phyloP scores from a whole-genome alignment of 2,888 invertebrate species.

The Aspidapion aeneum region DNA sequence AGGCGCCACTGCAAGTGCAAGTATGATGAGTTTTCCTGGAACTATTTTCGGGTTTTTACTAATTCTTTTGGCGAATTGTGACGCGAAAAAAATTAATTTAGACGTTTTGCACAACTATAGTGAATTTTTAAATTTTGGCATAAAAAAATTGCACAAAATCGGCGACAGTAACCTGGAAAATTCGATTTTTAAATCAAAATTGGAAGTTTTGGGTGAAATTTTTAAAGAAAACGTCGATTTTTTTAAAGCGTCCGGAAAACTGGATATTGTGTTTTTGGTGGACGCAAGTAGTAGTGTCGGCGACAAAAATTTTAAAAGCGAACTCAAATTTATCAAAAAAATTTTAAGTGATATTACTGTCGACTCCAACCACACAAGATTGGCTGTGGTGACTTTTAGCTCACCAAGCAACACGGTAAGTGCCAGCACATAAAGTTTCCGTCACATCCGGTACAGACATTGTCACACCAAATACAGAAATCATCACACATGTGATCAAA shows the following conservation, averaged over 20 bases:
- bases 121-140: constrained; percentile 45
- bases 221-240: constrained; percentile 54
- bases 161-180: constrained; percentile 40
- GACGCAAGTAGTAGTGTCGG: constrained; percentile 70
- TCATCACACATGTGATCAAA: too few relatives aligned
- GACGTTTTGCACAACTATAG: constrained; percentile 38
- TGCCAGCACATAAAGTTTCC: too few relatives aligned
- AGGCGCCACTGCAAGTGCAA: too few relatives aligned
- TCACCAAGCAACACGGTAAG: constrained; percentile 55
- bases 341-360: constrained; percentile 63
- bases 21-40: neutral
- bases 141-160: constrained; percentile 39
- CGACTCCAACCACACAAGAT: constrained; percentile 58
- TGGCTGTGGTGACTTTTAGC: constrained; percentile 64
- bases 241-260: constrained; percentile 44
- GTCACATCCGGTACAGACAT: too few relatives aligned
- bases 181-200: constrained; percentile 49
- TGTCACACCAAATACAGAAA: too few relatives aligned
- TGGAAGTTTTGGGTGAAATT: constrained; percentile 53
- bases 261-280: constrained; percentile 64
- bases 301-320: constrained; percentile 60
- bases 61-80: neutral
- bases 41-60: neutral
- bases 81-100: constrained; percentile 29
- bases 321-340: constrained; percentile 64